Conservation (phyloP, 2,113 vertebrate genomes). For the Urocitellus parryii region DNA sequence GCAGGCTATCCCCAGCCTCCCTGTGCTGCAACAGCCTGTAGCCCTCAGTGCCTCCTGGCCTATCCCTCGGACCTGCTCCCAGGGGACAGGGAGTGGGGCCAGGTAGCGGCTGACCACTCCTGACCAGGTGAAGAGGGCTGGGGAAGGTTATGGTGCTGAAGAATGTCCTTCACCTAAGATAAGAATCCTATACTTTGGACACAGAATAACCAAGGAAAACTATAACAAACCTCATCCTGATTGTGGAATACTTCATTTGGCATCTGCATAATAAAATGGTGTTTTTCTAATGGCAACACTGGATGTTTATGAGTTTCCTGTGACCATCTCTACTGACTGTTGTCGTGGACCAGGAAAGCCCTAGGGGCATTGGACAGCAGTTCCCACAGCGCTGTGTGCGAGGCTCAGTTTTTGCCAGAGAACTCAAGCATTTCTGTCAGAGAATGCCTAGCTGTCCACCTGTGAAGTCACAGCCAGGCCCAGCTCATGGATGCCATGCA, state of each 20-base stretch:
- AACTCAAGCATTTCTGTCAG: neutral
- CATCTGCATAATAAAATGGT: neutral
- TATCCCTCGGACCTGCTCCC: neutral
- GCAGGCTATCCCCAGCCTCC: neutral
- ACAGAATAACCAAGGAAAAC: neutral
- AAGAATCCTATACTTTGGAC: neutral
- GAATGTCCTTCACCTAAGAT: neutral
- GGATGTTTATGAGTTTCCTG: neutral
- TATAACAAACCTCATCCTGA: neutral
- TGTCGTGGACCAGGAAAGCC: neutral
- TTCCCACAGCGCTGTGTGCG: no score
- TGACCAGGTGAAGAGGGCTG: neutral
- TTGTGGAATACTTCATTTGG: neutral
- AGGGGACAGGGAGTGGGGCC: fast-evolving
- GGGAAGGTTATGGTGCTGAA: neutral
- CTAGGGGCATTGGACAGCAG: fast-evolving
- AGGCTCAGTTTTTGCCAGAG: neutral
- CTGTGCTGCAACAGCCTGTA: neutral
- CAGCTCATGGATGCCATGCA: neutral
- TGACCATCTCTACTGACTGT: neutral
- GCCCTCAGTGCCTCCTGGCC: neutral
- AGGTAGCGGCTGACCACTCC: neutral
- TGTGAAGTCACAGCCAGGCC: neutral
- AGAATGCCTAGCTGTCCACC: neutral
- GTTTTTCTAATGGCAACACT: neutral